Percentiles rank a stretch among this genome's conserved stretches.
Conservation (phyloP, 2,888 invertebrate species). For the Ectropis crepuscularia region DNA sequence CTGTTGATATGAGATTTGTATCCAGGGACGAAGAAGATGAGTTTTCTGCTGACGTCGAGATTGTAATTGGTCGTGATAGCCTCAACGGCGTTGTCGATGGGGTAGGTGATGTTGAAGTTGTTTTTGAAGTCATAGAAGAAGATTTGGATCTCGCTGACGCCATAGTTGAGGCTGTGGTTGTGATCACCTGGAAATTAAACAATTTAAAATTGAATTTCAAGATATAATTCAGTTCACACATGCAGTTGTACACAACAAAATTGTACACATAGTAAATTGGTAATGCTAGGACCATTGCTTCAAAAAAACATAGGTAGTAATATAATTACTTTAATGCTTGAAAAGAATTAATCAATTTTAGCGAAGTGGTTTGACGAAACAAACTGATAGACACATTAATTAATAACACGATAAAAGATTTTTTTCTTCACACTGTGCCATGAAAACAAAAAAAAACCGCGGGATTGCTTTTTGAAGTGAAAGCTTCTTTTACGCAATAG, state of each 20-base stretch:
- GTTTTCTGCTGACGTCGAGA: conserved; percentile 64
- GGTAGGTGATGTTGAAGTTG: conserved; percentile 65
- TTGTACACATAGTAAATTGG: too few species aligned
- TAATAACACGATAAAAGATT: too few species aligned
- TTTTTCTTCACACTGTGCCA: too few species aligned
- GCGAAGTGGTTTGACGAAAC: too few species aligned
- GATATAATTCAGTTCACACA: not conserved
- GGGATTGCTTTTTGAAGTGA: too few species aligned
- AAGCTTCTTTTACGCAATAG: too few species aligned
- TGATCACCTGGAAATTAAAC: conserved; percentile 65
- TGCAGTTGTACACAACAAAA: not conserved
- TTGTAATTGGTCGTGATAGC: conserved; percentile 63
- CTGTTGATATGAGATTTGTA: conserved; percentile 74
- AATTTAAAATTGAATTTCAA: not conserved
- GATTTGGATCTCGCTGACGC: conserved; percentile 64
- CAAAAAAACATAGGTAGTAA: too few species aligned
- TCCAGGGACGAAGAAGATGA: conserved; percentile 75
- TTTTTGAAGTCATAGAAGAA: conserved; percentile 78
- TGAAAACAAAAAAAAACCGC: too few species aligned
- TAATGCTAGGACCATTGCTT: too few species aligned
- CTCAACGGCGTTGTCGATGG: conserved; percentile 61
- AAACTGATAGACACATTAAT: too few species aligned
- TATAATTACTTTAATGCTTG: too few species aligned
- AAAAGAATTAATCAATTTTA: too few species aligned
- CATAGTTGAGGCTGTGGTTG: conserved; percentile 59